These are phyloP conservation scores for Lycopodina hypogea DNA, from an alignment of 37 sponge, comb jelly and placozoan species.

Conservation along the genomic window DNA sequence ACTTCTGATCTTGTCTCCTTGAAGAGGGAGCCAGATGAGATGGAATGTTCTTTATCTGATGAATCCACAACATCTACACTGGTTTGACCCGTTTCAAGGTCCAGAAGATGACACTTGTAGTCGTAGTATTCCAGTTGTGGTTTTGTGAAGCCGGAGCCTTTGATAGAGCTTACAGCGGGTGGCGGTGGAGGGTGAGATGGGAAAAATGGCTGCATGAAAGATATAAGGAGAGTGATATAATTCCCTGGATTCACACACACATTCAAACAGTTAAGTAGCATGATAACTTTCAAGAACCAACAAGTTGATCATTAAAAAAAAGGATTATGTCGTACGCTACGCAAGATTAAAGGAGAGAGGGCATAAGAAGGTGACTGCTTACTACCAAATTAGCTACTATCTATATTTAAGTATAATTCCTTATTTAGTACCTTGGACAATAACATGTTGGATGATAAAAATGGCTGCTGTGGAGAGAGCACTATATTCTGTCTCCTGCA, in stretches of 20 bases:
- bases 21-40: not conserved
- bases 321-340: too few relatives aligned
- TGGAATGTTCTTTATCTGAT: not conserved
- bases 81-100: slow-evolving; percentile 22
- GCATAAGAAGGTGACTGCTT: too few relatives aligned
- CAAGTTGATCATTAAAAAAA: too few relatives aligned
- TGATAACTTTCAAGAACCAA: too few relatives aligned
- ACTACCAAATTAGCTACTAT: too few relatives aligned
- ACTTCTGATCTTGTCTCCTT: not conserved
- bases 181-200: not conserved
- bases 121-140: not conserved
- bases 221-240: too few relatives aligned
- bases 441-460: too few relatives aligned
- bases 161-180: not conserved
- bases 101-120: not conserved
- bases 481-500: slow-evolving; percentile 23
- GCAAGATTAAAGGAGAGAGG: too few relatives aligned
- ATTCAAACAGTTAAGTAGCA: too few relatives aligned
- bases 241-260: too few relatives aligned
- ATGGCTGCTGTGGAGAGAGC: not conserved
- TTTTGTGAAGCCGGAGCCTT: too few relatives aligned
- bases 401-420: too few relatives aligned
- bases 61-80: not conserved
- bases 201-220: not conserved
- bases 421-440: not conserved